Evolutionary conservation across 2,888 invertebrate genomes (phyloP).

Genomic region (Drosophila lutescens): DNA sequence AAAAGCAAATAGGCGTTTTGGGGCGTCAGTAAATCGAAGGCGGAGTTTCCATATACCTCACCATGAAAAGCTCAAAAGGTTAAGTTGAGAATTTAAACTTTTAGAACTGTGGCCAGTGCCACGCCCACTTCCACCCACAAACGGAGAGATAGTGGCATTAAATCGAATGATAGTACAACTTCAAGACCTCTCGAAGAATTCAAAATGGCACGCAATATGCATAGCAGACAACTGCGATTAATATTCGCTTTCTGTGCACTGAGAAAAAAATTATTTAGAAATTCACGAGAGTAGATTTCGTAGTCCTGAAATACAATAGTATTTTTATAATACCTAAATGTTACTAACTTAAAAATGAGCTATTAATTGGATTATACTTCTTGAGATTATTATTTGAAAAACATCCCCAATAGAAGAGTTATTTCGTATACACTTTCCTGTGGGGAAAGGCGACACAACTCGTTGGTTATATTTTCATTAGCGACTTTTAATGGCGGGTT

Average conservation of each 20-base stretch:
- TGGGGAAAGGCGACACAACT: conserved; percentile 2
- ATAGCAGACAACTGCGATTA: conserved; percentile 53
- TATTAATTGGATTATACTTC: no score
- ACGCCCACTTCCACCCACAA: conserved; percentile 45
- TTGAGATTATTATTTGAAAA: not conserved
- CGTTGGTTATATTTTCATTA: conserved; percentile 70
- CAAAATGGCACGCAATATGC: conserved; percentile 58
- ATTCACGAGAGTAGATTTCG: not conserved
- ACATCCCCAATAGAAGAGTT: not conserved
- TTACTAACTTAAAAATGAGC: no score
- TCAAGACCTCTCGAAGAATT: conserved; percentile 5
- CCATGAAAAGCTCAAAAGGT: conserved; percentile 67
- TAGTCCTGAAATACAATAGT: no score
- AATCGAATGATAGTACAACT: conserved; percentile 67
- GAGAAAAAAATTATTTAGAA: not conserved
- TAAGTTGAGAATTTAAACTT: conserved; percentile 77
- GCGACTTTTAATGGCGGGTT: conserved; percentile 53
- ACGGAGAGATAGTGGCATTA: conserved; percentile 26
- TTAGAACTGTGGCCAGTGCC: conserved; percentile 41
- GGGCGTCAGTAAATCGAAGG: conserved; percentile 15
- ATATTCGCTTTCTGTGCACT: conserved; percentile 61
- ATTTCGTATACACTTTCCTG: not conserved
- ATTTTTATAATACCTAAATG: no score
- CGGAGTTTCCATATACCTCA: conserved; percentile 13
- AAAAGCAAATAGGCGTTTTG: conserved; percentile 72